Conservation (phyloP, 2,113 vertebrate species). For the Halichoerus grypus region DNA sequence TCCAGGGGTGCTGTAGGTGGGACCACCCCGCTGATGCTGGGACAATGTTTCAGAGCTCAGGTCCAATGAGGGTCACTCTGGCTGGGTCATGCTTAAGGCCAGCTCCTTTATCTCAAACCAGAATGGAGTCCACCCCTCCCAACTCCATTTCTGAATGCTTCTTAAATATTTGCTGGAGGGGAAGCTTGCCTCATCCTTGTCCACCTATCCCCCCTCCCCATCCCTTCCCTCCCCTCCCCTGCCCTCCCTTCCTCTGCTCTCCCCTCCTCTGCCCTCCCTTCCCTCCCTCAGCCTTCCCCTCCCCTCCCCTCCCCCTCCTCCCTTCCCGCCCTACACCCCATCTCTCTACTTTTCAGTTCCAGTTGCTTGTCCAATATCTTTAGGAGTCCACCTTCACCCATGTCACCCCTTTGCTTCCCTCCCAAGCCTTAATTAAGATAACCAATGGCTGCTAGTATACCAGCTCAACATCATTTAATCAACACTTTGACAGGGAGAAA, state of each 20-base stretch:
- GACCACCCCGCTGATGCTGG: neutral
- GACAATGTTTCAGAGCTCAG: neutral
- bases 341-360: neutral
- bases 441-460: too few relatives aligned
- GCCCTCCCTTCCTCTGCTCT: too few relatives aligned
- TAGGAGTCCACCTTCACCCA: neutral
- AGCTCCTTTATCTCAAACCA: neutral
- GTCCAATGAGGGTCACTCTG: neutral
- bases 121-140: rapidly evolving
- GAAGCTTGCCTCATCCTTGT: neutral
- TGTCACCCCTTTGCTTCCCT: neutral
- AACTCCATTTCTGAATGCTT: neutral
- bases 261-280: too few relatives aligned
- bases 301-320: rapidly evolving
- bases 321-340: rapidly evolving
- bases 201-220: neutral
- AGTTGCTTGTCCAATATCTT: neutral
- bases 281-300: neutral
- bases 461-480: neutral
- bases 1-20: rapidly evolving
- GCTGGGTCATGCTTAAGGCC: too few relatives aligned
- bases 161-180: neutral
- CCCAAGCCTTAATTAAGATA: neutral
- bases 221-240: too few relatives aligned
- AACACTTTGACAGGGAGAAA: neutral